phyloP scores from a whole-genome alignment of 2,797 vertebrate genomes.

The Pagetopsis macropterus region DNA sequence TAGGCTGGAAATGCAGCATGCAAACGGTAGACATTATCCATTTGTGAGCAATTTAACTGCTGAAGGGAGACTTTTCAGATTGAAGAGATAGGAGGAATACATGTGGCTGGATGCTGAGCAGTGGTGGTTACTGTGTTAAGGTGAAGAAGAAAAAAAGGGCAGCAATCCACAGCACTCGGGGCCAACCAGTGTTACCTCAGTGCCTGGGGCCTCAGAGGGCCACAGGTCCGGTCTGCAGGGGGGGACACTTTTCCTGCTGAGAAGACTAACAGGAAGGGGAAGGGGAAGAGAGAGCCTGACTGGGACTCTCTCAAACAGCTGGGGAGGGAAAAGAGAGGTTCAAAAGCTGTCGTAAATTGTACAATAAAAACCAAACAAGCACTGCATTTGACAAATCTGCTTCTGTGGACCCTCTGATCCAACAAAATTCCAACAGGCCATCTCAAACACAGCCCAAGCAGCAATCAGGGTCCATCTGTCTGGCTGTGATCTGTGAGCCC shows the following conservation, averaged over 20 bases:
- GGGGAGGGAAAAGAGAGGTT: conserved; percentile 42
- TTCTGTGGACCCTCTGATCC: conserved; percentile 22
- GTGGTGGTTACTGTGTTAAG: conserved; percentile 14
- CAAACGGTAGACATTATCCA: background rate
- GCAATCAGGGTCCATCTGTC: conserved; percentile 70
- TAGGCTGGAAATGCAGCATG: conserved; percentile 9
- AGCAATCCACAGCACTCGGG: conserved; percentile 72
- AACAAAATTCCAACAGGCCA: conserved; percentile 30
- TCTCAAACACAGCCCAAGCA: conserved; percentile 46
- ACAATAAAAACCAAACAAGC: conserved; percentile 32
- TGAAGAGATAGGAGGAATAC: background rate
- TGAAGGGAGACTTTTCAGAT: conserved; percentile 1
- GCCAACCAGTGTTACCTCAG: conserved; percentile 86
- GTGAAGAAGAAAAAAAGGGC: conserved; percentile 33
- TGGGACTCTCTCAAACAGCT: conserved; percentile 79
- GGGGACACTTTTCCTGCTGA: conserved; percentile 50
- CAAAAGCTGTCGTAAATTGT: conserved; percentile 15
- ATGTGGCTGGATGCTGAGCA: conserved; percentile 9
- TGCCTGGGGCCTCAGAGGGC: conserved; percentile 73
- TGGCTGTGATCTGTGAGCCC: conserved; percentile 71
- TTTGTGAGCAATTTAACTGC: background rate
- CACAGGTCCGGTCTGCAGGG: conserved; percentile 68
- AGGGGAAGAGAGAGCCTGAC: conserved; percentile 47
- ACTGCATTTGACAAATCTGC: conserved; percentile 22
- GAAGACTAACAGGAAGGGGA: conserved; percentile 48